phyloP scores from a whole-genome alignment of 2,113 vertebrate genomes.

The Miniopterus natalensis region DNA sequence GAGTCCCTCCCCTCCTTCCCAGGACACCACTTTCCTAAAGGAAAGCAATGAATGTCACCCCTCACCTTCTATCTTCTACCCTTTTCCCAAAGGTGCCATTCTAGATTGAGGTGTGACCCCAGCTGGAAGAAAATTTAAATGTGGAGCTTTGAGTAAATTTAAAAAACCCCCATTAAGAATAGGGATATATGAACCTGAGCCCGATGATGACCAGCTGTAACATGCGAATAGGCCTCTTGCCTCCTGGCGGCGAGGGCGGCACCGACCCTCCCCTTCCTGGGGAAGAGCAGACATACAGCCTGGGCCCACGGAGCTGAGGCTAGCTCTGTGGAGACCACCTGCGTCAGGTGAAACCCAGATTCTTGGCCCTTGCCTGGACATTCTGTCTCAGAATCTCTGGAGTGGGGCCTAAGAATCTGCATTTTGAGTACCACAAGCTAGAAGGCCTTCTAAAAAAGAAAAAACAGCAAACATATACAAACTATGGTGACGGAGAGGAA shows the following conservation, averaged over 20 bases:
- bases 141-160: not conserved
- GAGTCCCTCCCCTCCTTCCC: not conserved
- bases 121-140: constrained; percentile 27
- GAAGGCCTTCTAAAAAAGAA: not conserved
- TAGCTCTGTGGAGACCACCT: not conserved
- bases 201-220: not conserved
- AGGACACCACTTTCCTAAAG: not conserved
- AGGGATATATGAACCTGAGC: not conserved
- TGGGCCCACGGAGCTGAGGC: not conserved
- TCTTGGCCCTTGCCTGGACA: not conserved
- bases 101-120: not conserved
- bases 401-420: not conserved
- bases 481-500: not conserved
- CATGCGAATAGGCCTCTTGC: not conserved
- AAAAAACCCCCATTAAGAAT: not conserved
- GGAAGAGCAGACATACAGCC: not conserved
- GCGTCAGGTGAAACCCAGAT: not conserved
- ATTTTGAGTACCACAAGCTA: not conserved
- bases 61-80: not conserved
- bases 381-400: not conserved
- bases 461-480: not conserved
- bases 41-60: not conserved
- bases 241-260: not conserved
- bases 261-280: not conserved
- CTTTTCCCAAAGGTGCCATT: not conserved